A percentile compares a stretch with the other conserved stretches of the same genome.
These are phyloP conservation scores for Acromyrmex charruanus DNA, from an alignment of 1,140 invertebrate species.

Conservation along the genomic window DNA sequence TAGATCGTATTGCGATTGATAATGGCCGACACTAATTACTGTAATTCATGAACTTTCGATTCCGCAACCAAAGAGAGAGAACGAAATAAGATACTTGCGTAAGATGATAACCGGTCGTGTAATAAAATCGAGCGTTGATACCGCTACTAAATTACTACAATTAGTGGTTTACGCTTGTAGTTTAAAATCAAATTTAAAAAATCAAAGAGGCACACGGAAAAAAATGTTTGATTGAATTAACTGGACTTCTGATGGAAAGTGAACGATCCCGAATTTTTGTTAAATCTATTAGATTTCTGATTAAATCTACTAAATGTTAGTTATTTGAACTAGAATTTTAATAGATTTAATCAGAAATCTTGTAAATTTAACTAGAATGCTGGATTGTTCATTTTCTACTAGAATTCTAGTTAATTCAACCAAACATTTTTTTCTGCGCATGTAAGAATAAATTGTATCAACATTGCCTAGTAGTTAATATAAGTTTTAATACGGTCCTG, in stretches of 20 bases:
- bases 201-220: not conserved
- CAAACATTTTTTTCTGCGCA: not conserved
- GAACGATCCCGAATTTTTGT: too few species aligned
- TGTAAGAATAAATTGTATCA: not conserved
- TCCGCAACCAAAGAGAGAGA: not conserved
- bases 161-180: not conserved
- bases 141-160: constrained; percentile 10
- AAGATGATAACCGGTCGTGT: constrained; percentile 15
- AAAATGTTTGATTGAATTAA: too few species aligned
- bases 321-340: too few species aligned
- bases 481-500: not conserved
- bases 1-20: constrained; percentile 57
- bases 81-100: constrained; percentile 1
- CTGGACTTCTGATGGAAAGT: too few species aligned
- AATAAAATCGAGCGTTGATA: constrained; percentile 3
- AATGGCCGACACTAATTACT: constrained; percentile 48
- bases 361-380: too few species aligned
- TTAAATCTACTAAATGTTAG: too few species aligned
- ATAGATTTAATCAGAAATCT: too few species aligned
- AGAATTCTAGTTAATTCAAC: too few species aligned
- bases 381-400: too few species aligned
- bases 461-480: not conserved
- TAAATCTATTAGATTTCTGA: too few species aligned
- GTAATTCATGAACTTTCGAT: constrained; percentile 38
- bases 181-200: not conserved